Conservation (phyloP, 1,140 invertebrate species). For the Hylaeus volcanicus region DNA sequence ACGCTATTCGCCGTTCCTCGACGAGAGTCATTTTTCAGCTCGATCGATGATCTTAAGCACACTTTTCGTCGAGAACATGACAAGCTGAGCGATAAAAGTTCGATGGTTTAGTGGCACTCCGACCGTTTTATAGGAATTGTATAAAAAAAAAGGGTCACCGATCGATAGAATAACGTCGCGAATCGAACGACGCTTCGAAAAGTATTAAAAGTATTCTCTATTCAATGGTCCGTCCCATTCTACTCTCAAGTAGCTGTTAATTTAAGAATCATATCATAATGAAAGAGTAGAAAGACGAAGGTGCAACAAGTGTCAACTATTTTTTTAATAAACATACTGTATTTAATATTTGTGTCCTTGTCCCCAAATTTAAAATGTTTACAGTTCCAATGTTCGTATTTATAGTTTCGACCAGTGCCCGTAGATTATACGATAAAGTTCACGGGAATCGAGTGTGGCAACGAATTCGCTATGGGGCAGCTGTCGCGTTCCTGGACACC, state of each 20-base stretch:
- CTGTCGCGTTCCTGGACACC: conserved; percentile 9
- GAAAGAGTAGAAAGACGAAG: no score
- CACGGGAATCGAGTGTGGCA: not conserved
- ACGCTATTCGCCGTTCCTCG: not conserved
- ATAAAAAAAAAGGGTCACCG: not conserved
- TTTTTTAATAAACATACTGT: no score
- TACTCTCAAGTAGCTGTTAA: no score
- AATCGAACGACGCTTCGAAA: no score
- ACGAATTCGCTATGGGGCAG: conserved; percentile 5
- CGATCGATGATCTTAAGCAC: not conserved
- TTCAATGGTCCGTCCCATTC: no score
- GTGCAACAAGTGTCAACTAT: no score
- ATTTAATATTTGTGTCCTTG: no score
- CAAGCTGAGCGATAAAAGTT: not conserved
- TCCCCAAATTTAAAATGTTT: no score
- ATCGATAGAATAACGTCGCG: not conserved
- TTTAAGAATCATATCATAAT: no score
- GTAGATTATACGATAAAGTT: not conserved
- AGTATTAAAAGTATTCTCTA: no score
- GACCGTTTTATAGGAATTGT: not conserved
- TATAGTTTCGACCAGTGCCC: no score
- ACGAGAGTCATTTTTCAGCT: not conserved
- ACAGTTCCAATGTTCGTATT: no score
- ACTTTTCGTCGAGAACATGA: not conserved
- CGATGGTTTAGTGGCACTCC: not conserved